These are phyloP conservation scores for Scolopax bukidnonensis DNA, from an alignment of 2,797 vertebrate genomes.

Conservation along the genomic window DNA sequence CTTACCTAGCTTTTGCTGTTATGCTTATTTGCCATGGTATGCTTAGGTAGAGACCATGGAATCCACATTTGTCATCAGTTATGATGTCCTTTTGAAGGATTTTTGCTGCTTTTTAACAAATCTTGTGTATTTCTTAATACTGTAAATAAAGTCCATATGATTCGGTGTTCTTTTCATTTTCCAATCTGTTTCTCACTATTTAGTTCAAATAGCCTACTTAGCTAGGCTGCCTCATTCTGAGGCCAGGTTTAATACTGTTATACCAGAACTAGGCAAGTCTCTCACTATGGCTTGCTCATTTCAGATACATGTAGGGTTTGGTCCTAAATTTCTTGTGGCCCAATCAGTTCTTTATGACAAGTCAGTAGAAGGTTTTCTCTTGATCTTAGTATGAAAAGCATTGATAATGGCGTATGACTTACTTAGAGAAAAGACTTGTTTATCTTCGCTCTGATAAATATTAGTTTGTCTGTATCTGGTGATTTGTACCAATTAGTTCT, in stretches of 20 bases:
- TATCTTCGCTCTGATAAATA: background rate
- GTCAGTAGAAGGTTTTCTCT: background rate
- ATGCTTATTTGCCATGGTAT: background rate
- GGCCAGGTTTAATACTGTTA: background rate
- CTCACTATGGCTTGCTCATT: background rate
- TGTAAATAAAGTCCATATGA: background rate
- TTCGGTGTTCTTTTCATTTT: background rate
- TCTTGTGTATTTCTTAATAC: background rate
- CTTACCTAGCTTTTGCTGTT: background rate
- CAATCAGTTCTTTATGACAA: background rate
- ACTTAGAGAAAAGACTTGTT: background rate
- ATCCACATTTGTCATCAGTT: background rate
- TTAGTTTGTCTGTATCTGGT: background rate
- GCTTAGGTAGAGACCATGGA: background rate
- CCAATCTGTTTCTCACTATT: background rate
- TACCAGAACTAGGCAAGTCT: background rate
- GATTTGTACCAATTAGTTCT: background rate
- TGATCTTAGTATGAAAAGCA: background rate
- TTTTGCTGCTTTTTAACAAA: background rate
- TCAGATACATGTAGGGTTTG: background rate
- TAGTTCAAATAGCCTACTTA: background rate
- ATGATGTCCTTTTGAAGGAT: background rate
- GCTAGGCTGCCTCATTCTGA: background rate
- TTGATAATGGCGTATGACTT: background rate
- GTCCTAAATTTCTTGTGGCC: background rate